A percentile compares a stretch with the other conserved stretches of the same genome.
phyloP scores from a whole-genome alignment of 1,140 invertebrate species.

The Procambarus clarkii region DNA sequence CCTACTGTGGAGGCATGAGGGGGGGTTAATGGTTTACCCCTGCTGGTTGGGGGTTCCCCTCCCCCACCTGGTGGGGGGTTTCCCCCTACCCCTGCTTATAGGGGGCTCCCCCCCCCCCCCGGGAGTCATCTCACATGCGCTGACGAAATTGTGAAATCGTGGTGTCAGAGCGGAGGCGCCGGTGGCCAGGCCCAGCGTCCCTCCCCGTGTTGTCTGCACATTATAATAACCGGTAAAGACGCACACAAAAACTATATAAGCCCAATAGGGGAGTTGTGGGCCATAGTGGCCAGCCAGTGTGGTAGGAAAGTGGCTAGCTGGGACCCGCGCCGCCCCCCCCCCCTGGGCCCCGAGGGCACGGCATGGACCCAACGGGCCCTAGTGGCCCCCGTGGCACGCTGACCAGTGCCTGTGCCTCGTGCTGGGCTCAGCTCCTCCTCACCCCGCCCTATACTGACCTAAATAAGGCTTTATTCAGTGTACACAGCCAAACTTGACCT shows the following conservation, averaged over 20 bases:
- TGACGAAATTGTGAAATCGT: conserved; percentile 33
- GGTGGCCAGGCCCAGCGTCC: neutral
- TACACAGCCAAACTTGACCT: neutral
- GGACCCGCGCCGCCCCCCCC: neutral
- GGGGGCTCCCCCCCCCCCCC: too few relatives aligned
- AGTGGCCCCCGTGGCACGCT: neutral
- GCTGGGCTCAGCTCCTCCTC: neutral
- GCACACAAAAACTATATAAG: neutral
- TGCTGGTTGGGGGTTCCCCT: neutral
- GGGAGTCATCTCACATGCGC: neutral
- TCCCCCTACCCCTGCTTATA: too few relatives aligned
- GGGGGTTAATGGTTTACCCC: neutral
- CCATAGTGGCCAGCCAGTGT: neutral
- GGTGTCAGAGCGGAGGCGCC: too few relatives aligned
- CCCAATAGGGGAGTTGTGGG: too few relatives aligned
- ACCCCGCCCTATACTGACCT: neutral
- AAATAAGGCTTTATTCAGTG: neutral
- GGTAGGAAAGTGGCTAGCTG: neutral
- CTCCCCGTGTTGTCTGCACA: neutral
- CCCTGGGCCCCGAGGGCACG: neutral
- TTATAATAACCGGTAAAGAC: neutral
- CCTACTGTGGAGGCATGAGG: neutral
- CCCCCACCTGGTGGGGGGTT: too few relatives aligned
- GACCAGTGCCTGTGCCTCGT: neutral
- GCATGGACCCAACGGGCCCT: too few relatives aligned